Evolutionary conservation across 2,888 invertebrate genomes (phyloP).

Genomic region (Harpalus rubripes): DNA sequence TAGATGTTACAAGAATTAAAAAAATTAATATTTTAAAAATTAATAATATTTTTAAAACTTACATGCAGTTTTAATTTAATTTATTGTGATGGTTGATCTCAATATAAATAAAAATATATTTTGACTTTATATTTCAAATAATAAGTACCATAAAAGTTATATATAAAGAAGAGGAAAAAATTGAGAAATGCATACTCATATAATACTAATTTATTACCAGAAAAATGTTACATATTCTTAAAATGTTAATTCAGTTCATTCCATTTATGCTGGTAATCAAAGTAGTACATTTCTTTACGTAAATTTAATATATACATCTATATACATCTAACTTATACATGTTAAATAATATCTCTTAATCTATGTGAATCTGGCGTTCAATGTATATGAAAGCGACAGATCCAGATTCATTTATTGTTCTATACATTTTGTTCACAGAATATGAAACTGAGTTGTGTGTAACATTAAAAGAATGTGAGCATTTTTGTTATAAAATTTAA

Average conservation of each 20-base stretch:
- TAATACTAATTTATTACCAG: constrained; percentile 66
- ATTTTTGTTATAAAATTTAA: constrained; percentile 64
- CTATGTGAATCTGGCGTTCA: constrained; percentile 49
- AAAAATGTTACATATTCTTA: constrained; percentile 61
- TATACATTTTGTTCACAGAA: constrained; percentile 64
- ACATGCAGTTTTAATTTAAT: too few relatives aligned
- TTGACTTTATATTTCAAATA: too few relatives aligned
- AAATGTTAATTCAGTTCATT: constrained; percentile 64
- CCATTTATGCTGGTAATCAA: constrained; percentile 64
- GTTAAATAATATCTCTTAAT: constrained; percentile 61
- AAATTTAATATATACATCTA: constrained; percentile 67
- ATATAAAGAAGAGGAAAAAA: too few relatives aligned
- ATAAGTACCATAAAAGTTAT: too few relatives aligned
- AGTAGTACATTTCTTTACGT: constrained; percentile 56
- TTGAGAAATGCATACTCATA: constrained; percentile 20
- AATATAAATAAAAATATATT: too few relatives aligned
- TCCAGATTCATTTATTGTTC: constrained; percentile 60
- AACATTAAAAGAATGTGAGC: constrained; percentile 64
- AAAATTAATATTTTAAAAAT: too few relatives aligned
- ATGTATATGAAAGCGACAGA: constrained; percentile 35
- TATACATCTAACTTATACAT: constrained; percentile 66
- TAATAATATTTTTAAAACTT: too few relatives aligned
- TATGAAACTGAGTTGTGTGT: constrained; percentile 62
- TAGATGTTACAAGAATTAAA: too few relatives aligned
- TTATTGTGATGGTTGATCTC: too few relatives aligned